Evolutionary conservation across 2,797 vertebrate species (phyloP).

Genomic region (Natrix natrix): DNA sequence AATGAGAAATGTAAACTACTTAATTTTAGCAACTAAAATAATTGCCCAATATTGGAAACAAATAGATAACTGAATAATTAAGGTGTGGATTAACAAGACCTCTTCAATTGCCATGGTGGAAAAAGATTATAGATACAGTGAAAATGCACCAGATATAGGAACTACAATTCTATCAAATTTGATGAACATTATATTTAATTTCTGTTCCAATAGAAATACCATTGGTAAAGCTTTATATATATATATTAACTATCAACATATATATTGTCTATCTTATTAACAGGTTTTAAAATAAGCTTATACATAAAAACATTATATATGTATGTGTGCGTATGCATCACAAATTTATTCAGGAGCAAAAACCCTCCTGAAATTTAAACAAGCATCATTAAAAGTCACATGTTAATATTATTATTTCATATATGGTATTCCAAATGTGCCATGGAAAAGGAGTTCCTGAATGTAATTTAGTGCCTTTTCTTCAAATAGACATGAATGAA

Average conservation of each 20-base stretch:
- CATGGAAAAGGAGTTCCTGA: background rate
- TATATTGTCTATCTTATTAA: background rate
- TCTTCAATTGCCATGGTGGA: background rate
- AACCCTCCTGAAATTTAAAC: background rate
- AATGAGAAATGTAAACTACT: background rate
- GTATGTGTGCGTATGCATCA: background rate
- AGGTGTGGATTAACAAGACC: background rate
- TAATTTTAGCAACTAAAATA: background rate
- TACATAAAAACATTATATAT: background rate
- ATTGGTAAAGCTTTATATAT: background rate
- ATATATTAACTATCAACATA: background rate
- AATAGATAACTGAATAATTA: background rate
- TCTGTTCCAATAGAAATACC: background rate
- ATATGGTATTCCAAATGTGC: background rate
- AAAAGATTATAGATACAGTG: background rate
- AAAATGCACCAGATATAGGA: background rate
- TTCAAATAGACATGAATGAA: background rate
- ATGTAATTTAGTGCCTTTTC: background rate
- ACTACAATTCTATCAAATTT: background rate
- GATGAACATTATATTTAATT: background rate
- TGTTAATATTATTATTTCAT: background rate
- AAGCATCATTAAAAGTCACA: background rate
- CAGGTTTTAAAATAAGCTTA: background rate
- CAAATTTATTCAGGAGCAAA: background rate
- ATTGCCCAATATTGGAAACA: background rate